These are phyloP conservation scores for Caenorhabditis briggsae DNA, from an alignment of 1,140 invertebrate species.

Conservation along the genomic window DNA sequence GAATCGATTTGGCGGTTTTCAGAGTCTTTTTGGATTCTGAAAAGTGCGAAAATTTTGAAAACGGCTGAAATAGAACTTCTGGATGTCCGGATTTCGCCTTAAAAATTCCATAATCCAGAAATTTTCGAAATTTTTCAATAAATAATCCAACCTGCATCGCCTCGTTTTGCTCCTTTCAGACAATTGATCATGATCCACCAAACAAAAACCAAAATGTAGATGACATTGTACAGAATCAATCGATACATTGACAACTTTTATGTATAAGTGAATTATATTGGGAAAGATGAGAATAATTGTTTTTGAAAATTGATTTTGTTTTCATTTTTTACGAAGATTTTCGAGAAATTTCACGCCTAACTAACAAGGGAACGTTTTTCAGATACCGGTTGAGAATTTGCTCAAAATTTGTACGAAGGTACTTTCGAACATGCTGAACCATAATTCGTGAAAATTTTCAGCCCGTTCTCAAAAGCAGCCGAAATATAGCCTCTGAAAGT, in stretches of 20 bases:
- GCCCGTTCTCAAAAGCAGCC: no score
- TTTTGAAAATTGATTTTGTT: no score
- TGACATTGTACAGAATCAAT: slow-evolving; percentile 40
- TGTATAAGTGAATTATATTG: background rate
- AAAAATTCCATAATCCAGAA: background rate
- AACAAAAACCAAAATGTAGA: background rate
- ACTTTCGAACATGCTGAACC: no score
- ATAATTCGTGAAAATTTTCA: no score
- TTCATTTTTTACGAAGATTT: no score
- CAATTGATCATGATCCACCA: background rate
- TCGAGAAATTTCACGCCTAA: no score
- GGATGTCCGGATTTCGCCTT: background rate
- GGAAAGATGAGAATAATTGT: no score
- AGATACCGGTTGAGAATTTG: no score
- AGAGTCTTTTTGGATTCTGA: background rate
- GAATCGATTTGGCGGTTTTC: background rate
- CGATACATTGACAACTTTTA: slow-evolving; percentile 36
- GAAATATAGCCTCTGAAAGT: no score
- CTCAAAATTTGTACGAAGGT: no score
- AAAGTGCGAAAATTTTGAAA: background rate
- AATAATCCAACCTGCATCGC: background rate
- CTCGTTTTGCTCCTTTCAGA: background rate
- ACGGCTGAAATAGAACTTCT: background rate
- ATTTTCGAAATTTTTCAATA: background rate
- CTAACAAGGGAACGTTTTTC: no score